A percentile compares a stretch with the other conserved stretches of the same genome.
phyloP scores from a whole-genome alignment of 2,888 invertebrate species.

The Cerceris rybyensis region DNA sequence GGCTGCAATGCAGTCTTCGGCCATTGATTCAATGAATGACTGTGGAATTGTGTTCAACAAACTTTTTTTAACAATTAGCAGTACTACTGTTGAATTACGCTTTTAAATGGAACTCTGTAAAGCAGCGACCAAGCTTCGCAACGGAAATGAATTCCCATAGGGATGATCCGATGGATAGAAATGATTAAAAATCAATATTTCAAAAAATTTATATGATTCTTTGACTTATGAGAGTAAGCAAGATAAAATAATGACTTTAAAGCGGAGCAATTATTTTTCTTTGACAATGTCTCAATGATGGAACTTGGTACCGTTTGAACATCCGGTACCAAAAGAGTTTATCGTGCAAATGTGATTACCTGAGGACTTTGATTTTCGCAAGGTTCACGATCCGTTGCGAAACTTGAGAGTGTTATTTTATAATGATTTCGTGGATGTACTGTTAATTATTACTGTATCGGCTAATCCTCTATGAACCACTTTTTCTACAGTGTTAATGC shows the following conservation, averaged over 20 bases:
- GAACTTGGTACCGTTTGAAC: background rate
- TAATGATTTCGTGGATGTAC: slow-evolving; percentile 62
- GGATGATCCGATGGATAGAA: background rate
- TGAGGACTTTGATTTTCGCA: slow-evolving; percentile 21
- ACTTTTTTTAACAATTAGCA: slow-evolving; percentile 52
- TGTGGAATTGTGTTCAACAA: slow-evolving; percentile 65
- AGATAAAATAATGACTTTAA: background rate
- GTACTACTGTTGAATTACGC: slow-evolving; percentile 52
- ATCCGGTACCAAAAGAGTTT: slow-evolving; percentile 8
- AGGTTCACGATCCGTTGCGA: slow-evolving; percentile 49
- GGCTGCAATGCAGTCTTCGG: slow-evolving; percentile 52
- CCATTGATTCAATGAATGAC: slow-evolving; percentile 61
- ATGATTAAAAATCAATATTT: background rate
- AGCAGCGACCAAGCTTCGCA: slow-evolving; percentile 42
- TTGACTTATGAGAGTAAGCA: background rate
- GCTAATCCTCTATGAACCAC: slow-evolving; percentile 54
- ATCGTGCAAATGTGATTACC: background rate
- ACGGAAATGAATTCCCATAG: slow-evolving; percentile 10
- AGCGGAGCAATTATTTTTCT: slow-evolving; percentile 7
- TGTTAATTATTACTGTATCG: slow-evolving; percentile 55
- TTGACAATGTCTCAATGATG: background rate
- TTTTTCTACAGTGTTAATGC: slow-evolving; percentile 21
- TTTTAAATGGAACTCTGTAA: slow-evolving; percentile 36
- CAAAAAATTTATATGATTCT: background rate
- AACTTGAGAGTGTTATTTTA: slow-evolving; percentile 57